Evolutionary conservation across 64 coral and sea anemone genomes (phyloP), one percentile per base, ranked within the genome.

Genomic region (Actinia equina): DNA sequence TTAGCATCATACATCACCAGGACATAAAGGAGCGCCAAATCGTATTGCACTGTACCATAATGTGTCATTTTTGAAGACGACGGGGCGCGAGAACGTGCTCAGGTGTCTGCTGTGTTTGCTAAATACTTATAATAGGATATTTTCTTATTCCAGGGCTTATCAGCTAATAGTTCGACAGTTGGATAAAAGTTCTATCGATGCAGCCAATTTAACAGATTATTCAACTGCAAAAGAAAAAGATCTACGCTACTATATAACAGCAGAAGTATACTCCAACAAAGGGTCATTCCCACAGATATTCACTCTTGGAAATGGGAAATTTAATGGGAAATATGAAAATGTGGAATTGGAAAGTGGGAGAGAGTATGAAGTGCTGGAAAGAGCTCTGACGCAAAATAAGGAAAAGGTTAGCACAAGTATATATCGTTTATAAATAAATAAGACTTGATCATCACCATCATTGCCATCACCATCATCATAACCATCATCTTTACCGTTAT

Each of bases 241-340:
- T 26, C 69, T 74, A 14, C 26, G 41, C 26, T 74, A 74, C 27
- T 74, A 74, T 14, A 74, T 74, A 14, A 30, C 69, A 74, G 69
- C 69, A 13, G 69, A 74, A 74, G 11, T 74, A 1, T 26, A 37
- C 26, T 10, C 69, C 5, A 74, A 37, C 69, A 14, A 3, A 74
- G 26, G 26, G 13, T 13, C 27, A 41, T 74, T 74, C n/a, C 69
- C 69, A 74, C n/a, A 10, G 3, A 10, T 41, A 41, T 74, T 74
- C 23, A 74, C 9, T 74, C 6, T 74, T 30, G 69, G 69, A 74
- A 74, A 74, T 25, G 25, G 69, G 26, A 37, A 41, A 7, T 74
- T 74, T 74, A 41, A 74, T 74, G 69, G n/a, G 26, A 30, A 30
- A 8, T 74, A 74, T 74, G 69, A 74, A 74, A 74, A 74, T 74